These are phyloP conservation scores for Erythrolamprus reginae DNA, from an alignment of 2,113 vertebrate species.

Conservation along the genomic window DNA sequence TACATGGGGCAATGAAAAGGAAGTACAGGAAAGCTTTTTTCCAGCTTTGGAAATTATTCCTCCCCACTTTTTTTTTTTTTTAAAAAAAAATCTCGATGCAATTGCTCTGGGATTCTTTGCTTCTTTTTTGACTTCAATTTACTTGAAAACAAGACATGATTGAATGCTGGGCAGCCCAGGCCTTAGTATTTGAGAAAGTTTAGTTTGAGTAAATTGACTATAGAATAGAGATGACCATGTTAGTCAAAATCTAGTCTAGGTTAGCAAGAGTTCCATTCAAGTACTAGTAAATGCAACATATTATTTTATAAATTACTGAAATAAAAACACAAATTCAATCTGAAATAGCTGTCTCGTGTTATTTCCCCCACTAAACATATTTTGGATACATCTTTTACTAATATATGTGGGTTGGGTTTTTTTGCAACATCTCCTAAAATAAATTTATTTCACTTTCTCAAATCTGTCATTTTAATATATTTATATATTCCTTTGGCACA, in stretches of 20 bases:
- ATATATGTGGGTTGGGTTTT: background rate
- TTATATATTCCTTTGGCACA: background rate
- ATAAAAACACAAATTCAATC: background rate
- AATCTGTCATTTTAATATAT: background rate
- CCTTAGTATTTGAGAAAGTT: background rate
- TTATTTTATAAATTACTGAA: background rate
- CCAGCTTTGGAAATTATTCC: background rate
- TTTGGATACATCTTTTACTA: background rate
- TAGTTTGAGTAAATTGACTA: background rate
- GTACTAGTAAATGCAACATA: background rate
- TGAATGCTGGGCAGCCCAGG: background rate
- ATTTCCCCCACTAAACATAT: background rate
- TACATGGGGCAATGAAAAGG: background rate
- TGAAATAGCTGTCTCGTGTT: background rate
- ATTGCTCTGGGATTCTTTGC: background rate
- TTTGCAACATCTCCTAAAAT: background rate
- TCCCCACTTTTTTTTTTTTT: no score
- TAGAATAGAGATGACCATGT: background rate
- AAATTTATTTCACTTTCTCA: background rate
- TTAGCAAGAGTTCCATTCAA: background rate
- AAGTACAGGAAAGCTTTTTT: background rate
- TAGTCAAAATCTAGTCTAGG: background rate
- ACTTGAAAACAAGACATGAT: background rate
- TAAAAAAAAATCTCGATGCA: no score
- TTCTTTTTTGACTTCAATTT: background rate